Conservation (phyloP, 30 jellyfish, hydroid and myxozoan genomes). For the Rhopilema esculentum region DNA sequence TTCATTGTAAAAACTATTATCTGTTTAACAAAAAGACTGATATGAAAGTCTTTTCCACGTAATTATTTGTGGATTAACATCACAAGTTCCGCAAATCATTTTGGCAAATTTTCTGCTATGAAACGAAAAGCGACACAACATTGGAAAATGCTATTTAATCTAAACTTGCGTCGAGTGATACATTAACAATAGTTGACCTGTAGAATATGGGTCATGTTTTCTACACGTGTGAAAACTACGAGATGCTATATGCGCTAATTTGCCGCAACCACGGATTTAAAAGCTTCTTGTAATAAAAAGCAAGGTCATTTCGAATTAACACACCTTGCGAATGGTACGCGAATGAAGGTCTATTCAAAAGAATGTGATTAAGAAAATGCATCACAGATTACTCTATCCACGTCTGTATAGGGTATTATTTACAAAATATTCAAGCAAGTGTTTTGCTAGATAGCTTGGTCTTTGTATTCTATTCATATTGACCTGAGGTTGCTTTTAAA, state of each 20-base stretch:
- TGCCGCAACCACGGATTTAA: conserved; percentile 19
- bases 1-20: background rate
- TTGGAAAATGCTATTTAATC: background rate
- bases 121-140: background rate
- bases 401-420: background rate
- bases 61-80: background rate
- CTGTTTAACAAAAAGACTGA: background rate
- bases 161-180: background rate
- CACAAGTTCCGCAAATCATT: background rate
- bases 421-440: background rate
- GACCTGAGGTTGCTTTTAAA: background rate
- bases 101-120: background rate
- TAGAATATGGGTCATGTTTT: conserved; percentile 7
- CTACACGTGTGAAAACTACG: conserved; percentile 3
- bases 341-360: background rate
- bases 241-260: background rate
- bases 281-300: background rate
- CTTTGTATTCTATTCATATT: background rate
- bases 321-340: background rate
- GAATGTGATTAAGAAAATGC: background rate
- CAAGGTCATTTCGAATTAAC: conserved; percentile 16
- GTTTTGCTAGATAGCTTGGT: background rate
- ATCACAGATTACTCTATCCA: background rate
- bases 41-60: background rate
- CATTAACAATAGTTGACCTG: conserved; percentile 18